Conservation (phyloP, 1,140 invertebrate genomes). For the Notospermus geniculatus region DNA sequence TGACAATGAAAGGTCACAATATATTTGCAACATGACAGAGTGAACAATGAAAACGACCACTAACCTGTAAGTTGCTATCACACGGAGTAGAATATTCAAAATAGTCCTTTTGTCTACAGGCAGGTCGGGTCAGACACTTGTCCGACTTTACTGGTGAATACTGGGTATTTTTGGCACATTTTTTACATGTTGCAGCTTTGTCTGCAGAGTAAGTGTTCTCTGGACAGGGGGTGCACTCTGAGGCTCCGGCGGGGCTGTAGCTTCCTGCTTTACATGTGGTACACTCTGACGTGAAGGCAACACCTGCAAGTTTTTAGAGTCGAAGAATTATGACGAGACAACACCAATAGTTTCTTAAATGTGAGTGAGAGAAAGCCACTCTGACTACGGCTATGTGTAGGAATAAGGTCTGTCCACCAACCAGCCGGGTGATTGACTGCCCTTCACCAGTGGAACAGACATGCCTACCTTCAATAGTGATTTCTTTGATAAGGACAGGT, state of each 20-base stretch:
- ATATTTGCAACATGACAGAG: neutral
- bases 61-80: slow-evolving; percentile 54
- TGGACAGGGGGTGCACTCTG: slow-evolving; percentile 58
- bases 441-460: too few species aligned
- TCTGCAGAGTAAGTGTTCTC: slow-evolving; percentile 55
- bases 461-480: neutral
- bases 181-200: slow-evolving; percentile 57
- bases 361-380: too few species aligned
- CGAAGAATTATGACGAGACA: too few species aligned
- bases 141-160: slow-evolving; percentile 47
- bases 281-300: slow-evolving; percentile 65
- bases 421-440: too few species aligned
- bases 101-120: slow-evolving; percentile 62
- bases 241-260: slow-evolving; percentile 56
- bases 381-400: too few species aligned
- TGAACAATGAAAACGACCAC: neutral
- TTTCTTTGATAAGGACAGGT: slow-evolving; percentile 9
- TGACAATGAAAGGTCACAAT: too few species aligned
- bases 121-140: slow-evolving; percentile 57
- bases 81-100: slow-evolving; percentile 60
- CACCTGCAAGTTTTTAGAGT: too few species aligned
- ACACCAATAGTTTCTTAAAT: too few species aligned
- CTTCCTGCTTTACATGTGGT: slow-evolving; percentile 62
- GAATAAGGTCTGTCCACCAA: too few species aligned
- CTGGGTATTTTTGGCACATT: slow-evolving; percentile 54